phyloP scores from a whole-genome alignment of 2,113 vertebrate genomes.

The Paedocypris sp. region DNA sequence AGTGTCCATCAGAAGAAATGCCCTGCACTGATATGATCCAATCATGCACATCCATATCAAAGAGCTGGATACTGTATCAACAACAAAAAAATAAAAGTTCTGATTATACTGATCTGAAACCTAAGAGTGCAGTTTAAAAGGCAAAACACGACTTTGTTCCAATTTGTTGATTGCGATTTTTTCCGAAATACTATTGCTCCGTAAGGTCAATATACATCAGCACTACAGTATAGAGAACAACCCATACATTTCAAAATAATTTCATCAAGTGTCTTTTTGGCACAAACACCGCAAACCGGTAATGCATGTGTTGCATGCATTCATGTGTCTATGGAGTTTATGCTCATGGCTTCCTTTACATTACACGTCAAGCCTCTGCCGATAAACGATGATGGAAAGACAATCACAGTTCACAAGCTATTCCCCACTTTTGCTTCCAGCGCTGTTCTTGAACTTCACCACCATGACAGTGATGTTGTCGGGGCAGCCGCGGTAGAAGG shows the following conservation, averaged over 20 bases:
- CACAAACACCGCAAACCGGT: not conserved
- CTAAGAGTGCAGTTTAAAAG: not conserved
- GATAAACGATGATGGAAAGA: not conserved
- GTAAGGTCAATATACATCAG: not conserved
- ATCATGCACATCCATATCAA: conserved; percentile 7
- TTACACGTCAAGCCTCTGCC: not conserved
- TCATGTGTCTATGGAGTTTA: not conserved
- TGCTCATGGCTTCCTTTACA: not conserved
- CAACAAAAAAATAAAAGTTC: not conserved
- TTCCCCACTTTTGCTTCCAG: conserved; percentile 72
- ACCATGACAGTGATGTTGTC: conserved; percentile 99
- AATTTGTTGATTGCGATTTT: not conserved
- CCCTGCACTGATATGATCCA: not conserved
- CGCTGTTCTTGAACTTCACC: conserved; percentile 83
- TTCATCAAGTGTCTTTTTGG: conserved; percentile 20
- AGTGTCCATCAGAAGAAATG: conserved; percentile 1
- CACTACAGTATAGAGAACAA: not conserved
- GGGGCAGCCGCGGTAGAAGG: conserved; percentile 95
- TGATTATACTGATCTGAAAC: not conserved
- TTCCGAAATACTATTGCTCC: conserved; percentile 8
- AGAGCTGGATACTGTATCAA: not conserved
- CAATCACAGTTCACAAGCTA: conserved; percentile 37
- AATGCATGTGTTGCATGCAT: conserved; percentile 14
- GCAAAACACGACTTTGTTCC: not conserved
- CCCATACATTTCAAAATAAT: not conserved